Base-by-base conservation (phyloP, 2,113 vertebrate genomes). In the Rattus norvegicus region DNA sequence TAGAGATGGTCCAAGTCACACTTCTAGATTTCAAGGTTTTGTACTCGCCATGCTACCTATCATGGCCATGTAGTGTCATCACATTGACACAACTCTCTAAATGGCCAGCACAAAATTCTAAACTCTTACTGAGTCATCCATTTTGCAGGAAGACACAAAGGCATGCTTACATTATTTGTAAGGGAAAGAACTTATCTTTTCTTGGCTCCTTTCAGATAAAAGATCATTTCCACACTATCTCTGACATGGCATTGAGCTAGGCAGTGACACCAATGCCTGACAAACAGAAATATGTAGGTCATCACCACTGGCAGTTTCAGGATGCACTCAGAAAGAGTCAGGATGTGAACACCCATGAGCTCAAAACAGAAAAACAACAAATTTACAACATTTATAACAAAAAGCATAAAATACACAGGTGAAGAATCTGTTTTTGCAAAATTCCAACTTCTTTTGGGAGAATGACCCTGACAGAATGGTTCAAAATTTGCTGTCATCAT, bases 361-460 rank as follows among this genome's bases (percentile, higher is more conserved):
- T 90, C 92, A 30, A 94, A 83, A 65, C n/a, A 69, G 33, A 33
- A 7, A 73, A 91, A 80, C 72, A 13, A 63, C 90, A 77, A 76
- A 54, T 73, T 30, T 19, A 5, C 76, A 95, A 84, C 20, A 88
- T 61, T 86, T 93, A 81, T 43, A 91, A 5, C 9, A 83, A 43
- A 85, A 39, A 43, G 12, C 33, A 61, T 80, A 69, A 72, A 63
- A n/a, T 59, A 81, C 6, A 5, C 85, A 80, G 77, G 1, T 89
- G 10, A 10, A 33, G 52, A 92, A 90, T 85, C 13, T 52, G 12
- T 13, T 94, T 70, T 88, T 67, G 61, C 20, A 59, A 91, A 93
- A 28, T 2, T 7, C 16, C 61, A 43, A 56, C 56, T 90, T 92
- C n/a, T 63, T 94, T 65, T 59, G 72, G 94, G 69, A 16, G 79